Percentiles rank a stretch among this genome's conserved stretches.
Evolutionary conservation across 2,888 invertebrate species (phyloP).

Genomic region (Eupeodes luniger): DNA sequence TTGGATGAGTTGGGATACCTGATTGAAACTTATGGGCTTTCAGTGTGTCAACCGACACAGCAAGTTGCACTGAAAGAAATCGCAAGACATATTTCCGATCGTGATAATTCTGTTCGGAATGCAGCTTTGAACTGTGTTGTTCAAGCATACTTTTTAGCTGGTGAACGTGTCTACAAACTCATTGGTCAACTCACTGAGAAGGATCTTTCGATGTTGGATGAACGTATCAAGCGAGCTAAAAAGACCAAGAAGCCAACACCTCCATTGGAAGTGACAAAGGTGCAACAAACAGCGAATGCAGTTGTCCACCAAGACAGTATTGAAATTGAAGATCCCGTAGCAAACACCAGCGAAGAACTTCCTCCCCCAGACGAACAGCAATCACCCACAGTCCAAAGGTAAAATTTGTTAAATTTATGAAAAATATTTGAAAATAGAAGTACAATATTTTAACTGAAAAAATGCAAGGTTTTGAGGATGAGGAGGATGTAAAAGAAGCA

Average conservation of each 20-base stretch:
- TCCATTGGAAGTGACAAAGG: constrained; percentile 82
- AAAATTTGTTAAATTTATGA: constrained; percentile 19
- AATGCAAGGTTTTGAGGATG: constrained; percentile 14
- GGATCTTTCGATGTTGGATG: constrained; percentile 96
- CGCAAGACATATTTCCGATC: constrained; percentile 97
- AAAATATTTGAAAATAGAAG: neutral
- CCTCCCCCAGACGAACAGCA: constrained; percentile 81
- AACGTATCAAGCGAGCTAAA: constrained; percentile 96
- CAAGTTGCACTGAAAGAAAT: constrained; percentile 92
- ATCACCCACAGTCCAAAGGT: constrained; percentile 77
- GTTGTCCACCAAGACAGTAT: constrained; percentile 82
- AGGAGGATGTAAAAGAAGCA: constrained; percentile 55
- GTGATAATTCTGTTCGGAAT: constrained; percentile 97
- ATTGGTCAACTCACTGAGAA: constrained; percentile 97
- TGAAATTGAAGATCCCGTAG: constrained; percentile 83
- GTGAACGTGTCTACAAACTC: constrained; percentile 94
- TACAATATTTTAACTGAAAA: neutral
- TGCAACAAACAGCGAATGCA: constrained; percentile 81
- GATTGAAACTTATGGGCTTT: constrained; percentile 93
- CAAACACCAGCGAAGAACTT: constrained; percentile 82
- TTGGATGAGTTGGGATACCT: constrained; percentile 95
- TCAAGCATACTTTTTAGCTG: constrained; percentile 94
- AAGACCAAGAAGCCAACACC: constrained; percentile 86
- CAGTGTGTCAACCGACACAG: constrained; percentile 92
- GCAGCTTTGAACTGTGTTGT: constrained; percentile 98